phyloP scores from a whole-genome alignment of 2,797 vertebrate species.

The Oryzias sinensis region DNA sequence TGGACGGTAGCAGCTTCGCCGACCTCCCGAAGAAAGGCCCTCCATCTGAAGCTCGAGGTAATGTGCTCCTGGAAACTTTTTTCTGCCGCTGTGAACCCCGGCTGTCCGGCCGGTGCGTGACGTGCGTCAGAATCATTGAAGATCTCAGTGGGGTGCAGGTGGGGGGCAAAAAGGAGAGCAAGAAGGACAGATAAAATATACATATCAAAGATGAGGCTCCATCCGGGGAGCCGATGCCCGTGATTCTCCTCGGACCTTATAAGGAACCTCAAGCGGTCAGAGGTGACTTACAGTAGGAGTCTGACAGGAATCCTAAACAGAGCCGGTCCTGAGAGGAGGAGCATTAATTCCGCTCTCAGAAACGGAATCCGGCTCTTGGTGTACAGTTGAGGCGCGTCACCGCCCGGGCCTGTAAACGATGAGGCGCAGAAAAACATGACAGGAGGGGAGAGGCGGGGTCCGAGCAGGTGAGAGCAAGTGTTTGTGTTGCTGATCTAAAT shows the following conservation, averaged over 20 bases:
- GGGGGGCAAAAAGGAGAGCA: conserved; percentile 7
- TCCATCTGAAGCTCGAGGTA: conserved; percentile 75
- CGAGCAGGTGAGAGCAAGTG: conserved; percentile 38
- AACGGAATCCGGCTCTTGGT: neutral
- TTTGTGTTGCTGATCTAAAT: conserved; percentile 71
- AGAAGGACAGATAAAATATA: conserved; percentile 60
- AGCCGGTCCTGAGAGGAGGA: conserved; percentile 20
- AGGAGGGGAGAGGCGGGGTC: conserved; percentile 7
- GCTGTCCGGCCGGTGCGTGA: neutral
- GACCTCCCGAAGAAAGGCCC: conserved; percentile 84
- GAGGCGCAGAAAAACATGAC: conserved; percentile 46
- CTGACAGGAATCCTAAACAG: conserved; percentile 62
- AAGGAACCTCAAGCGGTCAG: conserved; percentile 45
- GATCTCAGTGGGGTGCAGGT: conserved; percentile 16
- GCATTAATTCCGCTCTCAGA: conserved; percentile 38
- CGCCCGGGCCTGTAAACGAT: conserved; percentile 32
- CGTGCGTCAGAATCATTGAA: conserved; percentile 1
- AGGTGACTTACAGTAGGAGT: conserved; percentile 59
- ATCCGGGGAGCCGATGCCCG: conserved; percentile 29
- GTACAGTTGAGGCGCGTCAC: conserved; percentile 20
- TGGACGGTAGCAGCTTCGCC: conserved; percentile 78
- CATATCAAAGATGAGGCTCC: conserved; percentile 61
- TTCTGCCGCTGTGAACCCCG: neutral
- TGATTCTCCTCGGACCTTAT: conserved; percentile 41
- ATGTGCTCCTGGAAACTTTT: neutral